These are phyloP conservation scores for Drosophila trichaetosa DNA, from an alignment of 2,888 invertebrate genomes.

Conservation along the genomic window DNA sequence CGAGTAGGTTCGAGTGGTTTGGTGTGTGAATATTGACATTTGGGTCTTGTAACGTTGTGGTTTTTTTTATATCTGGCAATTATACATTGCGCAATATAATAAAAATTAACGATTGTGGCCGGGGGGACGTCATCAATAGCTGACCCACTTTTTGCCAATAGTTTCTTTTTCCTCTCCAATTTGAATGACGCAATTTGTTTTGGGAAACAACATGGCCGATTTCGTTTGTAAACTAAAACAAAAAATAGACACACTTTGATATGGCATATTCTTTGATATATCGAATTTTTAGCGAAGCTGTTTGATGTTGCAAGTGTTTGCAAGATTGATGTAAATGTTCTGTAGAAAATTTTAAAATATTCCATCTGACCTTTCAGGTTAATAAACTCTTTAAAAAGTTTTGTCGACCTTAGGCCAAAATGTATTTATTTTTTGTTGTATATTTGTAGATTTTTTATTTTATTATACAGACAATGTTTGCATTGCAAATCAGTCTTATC, in stretches of 20 bases:
- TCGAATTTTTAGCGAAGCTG: background rate
- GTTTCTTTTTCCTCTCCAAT: slow-evolving; percentile 14
- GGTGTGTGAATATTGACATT: slow-evolving; percentile 32
- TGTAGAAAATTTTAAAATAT: slow-evolving; percentile 2
- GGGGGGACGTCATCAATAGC: slow-evolving; percentile 52
- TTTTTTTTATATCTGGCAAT: slow-evolving; percentile 39
- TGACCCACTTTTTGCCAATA: slow-evolving; percentile 42
- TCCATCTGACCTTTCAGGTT: background rate
- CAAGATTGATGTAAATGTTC: slow-evolving; percentile 20
- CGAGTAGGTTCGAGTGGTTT: background rate
- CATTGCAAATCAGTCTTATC: background rate
- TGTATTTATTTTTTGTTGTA: background rate
- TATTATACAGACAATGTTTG: background rate
- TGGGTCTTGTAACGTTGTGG: slow-evolving; percentile 19
- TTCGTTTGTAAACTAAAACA: slow-evolving; percentile 27
- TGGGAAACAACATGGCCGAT: slow-evolving; percentile 33
- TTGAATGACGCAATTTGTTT: slow-evolving; percentile 50
- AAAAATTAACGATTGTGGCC: slow-evolving; percentile 53
- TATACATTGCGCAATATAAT: slow-evolving; percentile 58
- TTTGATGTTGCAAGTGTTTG: slow-evolving; percentile 32
- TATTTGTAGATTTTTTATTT: background rate
- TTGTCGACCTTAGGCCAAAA: background rate
- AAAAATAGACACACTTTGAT: slow-evolving; percentile 28
- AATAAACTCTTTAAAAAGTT: background rate
- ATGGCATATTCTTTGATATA: slow-evolving; percentile 32